Percentiles rank a stretch among this genome's conserved stretches.
Evolutionary conservation across 1,140 invertebrate species (phyloP).

Genomic region (Drosophila tani): DNA sequence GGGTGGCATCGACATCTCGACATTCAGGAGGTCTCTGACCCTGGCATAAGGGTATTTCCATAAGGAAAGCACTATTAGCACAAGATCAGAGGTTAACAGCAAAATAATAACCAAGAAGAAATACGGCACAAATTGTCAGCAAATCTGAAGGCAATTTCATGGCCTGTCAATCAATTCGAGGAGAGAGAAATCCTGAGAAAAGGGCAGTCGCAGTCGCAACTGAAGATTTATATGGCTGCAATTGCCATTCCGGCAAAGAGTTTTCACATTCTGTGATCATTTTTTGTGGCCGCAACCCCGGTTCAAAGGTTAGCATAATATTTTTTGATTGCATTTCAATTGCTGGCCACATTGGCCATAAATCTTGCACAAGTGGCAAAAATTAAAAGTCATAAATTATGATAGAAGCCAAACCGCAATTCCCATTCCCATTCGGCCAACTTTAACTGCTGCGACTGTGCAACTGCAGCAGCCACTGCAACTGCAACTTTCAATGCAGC

Average conservation of each 20-base stretch:
- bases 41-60: conserved; percentile 9
- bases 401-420: conserved; percentile 49
- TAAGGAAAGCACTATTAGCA: neutral
- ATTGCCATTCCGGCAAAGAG: conserved; percentile 11
- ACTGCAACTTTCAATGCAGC: conserved; percentile 39
- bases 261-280: conserved; percentile 13
- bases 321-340: conserved; percentile 82
- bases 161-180: conserved; percentile 64
- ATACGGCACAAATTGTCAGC: conserved; percentile 17
- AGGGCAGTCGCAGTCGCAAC: conserved; percentile 14
- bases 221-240: conserved; percentile 55
- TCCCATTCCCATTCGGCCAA: conserved; percentile 33
- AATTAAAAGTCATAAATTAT: conserved; percentile 81
- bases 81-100: conserved; percentile 29
- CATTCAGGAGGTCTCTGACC: conserved; percentile 38
- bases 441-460: conserved; percentile 22
- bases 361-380: conserved; percentile 71
- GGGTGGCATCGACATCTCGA: conserved; percentile 55
- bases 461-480: conserved; percentile 9
- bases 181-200: conserved; percentile 14
- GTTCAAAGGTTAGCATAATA: conserved; percentile 80
- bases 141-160: conserved; percentile 67
- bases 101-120: conserved; percentile 38
- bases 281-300: conserved; percentile 25
- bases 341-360: conserved; percentile 66